These are phyloP conservation scores for Rhopalosiphum nymphaeae DNA, from an alignment of 2,888 invertebrate genomes.

Conservation along the genomic window DNA sequence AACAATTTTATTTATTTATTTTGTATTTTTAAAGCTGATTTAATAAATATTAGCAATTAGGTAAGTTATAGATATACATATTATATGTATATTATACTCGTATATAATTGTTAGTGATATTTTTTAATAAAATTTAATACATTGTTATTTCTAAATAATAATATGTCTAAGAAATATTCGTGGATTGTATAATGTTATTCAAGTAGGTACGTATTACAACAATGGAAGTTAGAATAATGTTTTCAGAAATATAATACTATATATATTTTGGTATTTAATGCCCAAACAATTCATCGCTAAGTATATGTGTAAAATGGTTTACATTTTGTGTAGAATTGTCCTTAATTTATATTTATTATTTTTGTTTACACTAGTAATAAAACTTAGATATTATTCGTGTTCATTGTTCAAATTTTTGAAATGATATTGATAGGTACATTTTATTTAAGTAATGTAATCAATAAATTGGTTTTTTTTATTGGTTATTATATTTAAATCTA, in stretches of 20 bases:
- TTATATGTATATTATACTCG: neutral
- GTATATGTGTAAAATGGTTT: neutral
- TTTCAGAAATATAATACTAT: neutral
- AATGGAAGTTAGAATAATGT: neutral
- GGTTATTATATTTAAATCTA: neutral
- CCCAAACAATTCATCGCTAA: neutral
- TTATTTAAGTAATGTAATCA: neutral
- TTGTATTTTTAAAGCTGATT: neutral
- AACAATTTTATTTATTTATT: neutral
- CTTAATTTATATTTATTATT: too few species aligned
- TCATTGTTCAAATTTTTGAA: neutral
- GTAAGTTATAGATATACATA: neutral
- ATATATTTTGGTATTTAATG: neutral
- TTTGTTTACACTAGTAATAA: neutral
- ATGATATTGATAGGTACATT: neutral
- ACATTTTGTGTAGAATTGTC: neutral
- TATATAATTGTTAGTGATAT: neutral
- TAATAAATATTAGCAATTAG: neutral
- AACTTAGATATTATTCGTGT: neutral
- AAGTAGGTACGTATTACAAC: neutral
- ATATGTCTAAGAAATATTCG: neutral
- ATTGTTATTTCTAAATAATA: neutral
- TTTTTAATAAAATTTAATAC: neutral
- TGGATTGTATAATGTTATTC: neutral
- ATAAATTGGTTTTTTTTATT: neutral